These are phyloP conservation scores for Festucalex cinctus DNA, from an alignment of 2,113 vertebrate species.

Conservation along the genomic window DNA sequence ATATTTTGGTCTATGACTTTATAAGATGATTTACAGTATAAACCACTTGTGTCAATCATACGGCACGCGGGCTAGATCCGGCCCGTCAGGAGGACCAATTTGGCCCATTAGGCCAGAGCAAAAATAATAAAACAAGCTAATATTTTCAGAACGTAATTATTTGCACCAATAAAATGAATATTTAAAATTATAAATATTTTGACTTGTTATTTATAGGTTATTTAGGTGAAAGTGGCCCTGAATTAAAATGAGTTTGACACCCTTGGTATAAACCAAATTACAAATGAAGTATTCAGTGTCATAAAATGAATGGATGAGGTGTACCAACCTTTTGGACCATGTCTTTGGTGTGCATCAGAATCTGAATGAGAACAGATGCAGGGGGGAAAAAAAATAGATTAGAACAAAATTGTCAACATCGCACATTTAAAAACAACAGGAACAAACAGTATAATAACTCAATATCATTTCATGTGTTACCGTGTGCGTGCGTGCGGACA, in stretches of 20 bases:
- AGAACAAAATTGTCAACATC: conserved; percentile 5
- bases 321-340: conserved; percentile 93
- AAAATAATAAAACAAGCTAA: no score
- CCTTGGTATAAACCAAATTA: background rate
- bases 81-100: no score
- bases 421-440: conserved; percentile 71
- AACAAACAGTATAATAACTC: conserved; percentile 84
- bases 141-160: no score
- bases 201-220: no score
- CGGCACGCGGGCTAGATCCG: no score
- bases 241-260: no score
- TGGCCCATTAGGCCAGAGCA: no score
- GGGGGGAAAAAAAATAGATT: conserved; percentile 8
- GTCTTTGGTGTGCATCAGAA: conserved; percentile 98
- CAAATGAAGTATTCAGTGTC: background rate
- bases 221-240: no score
- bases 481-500: conserved; percentile 31
- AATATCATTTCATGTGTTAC: conserved; percentile 74
- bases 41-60: no score
- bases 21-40: background rate
- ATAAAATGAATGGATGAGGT: background rate
- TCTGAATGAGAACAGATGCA: conserved; percentile 73
- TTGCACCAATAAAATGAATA: no score
- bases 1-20: background rate
- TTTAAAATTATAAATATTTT: no score